Evolutionary conservation across 2,888 invertebrate genomes (phyloP).

Genomic region (Blastobasis adustella): DNA sequence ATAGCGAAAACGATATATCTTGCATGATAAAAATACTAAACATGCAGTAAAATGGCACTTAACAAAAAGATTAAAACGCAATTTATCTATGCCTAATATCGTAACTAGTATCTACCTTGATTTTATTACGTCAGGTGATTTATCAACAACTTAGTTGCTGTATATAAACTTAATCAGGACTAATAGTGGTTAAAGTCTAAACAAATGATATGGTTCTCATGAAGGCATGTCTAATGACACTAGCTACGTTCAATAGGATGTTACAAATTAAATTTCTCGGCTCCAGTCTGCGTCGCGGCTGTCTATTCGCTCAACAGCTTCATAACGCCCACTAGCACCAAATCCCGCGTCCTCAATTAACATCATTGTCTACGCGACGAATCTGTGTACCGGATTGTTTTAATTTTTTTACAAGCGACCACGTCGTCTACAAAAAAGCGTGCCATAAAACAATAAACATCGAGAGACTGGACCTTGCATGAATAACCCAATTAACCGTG

Average conservation of each 20-base stretch:
- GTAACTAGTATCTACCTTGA: too few relatives aligned
- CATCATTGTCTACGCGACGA: constrained; percentile 47
- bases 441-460: neutral
- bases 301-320: constrained; percentile 9
- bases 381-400: constrained; percentile 43
- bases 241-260: too few relatives aligned
- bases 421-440: neutral
- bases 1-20: neutral
- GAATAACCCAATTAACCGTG: constrained; percentile 9
- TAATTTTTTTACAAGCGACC: constrained; percentile 23
- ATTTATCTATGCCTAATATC: too few relatives aligned
- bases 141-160: too few relatives aligned
- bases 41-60: neutral
- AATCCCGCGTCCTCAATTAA: constrained; percentile 40
- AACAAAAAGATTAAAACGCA: too few relatives aligned
- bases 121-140: too few relatives aligned
- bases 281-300: neutral
- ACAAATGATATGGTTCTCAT: neutral
- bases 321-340: constrained; percentile 12
- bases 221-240: too few relatives aligned
- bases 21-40: neutral
- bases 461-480: constrained; percentile 7
- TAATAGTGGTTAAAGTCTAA: too few relatives aligned
- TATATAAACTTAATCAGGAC: too few relatives aligned
- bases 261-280: too few relatives aligned